Evolutionary conservation across 2,113 vertebrate species (phyloP).

Genomic region (Oreochromis spilurus): DNA sequence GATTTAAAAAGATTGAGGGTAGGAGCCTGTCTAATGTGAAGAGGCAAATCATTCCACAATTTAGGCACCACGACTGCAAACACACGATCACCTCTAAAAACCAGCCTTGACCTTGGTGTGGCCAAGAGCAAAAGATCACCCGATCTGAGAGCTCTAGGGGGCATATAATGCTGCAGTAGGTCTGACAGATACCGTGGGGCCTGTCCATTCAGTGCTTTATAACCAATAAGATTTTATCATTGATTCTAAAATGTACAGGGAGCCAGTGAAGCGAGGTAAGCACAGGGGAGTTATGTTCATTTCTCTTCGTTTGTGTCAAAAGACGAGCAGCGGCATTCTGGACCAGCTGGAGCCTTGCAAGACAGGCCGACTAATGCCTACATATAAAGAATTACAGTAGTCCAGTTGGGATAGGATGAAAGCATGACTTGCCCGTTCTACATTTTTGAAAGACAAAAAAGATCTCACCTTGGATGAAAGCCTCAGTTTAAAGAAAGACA

Average conservation of each 20-base stretch:
- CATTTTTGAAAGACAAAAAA: background rate
- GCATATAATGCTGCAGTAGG: fast-evolving
- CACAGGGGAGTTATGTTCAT: background rate
- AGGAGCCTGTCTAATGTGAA: background rate
- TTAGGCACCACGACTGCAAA: fast-evolving
- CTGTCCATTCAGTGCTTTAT: fast-evolving
- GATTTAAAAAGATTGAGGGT: background rate
- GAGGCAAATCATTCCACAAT: background rate
- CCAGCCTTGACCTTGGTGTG: background rate
- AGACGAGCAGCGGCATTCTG: background rate
- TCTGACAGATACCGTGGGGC: fast-evolving
- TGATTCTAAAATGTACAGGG: background rate
- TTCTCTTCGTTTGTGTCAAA: fast-evolving
- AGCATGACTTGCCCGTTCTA: fast-evolving
- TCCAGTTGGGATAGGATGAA: background rate
- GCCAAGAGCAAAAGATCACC: background rate
- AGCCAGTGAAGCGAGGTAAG: background rate
- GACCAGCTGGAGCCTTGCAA: background rate
- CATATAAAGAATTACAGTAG: background rate
- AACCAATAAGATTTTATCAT: background rate
- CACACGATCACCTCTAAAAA: background rate
- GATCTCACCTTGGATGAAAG: background rate
- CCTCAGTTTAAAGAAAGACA: background rate
- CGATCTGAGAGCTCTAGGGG: background rate
- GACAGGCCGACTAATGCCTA: background rate